phyloP scores from a whole-genome alignment of 30 jellyfish, hydroid and myxozoan species.

The Hydractinia symbiolongicarpus region DNA sequence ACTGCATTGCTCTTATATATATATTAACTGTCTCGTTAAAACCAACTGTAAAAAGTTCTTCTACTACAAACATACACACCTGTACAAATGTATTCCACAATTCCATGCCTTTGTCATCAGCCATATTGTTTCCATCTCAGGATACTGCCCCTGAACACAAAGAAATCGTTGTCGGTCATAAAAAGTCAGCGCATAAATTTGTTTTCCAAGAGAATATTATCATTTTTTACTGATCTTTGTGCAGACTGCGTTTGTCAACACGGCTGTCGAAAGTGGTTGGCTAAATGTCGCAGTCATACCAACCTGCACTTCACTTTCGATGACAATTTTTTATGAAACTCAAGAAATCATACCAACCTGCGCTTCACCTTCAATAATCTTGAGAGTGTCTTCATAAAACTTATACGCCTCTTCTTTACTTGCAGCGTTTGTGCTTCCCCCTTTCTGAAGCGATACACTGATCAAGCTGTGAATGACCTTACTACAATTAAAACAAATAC shows the following conservation, averaged over 20 bases:
- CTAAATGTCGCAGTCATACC: no score
- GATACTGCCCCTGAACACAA: slow-evolving; percentile 54
- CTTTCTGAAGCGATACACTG: slow-evolving; percentile 48
- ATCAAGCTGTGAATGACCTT: slow-evolving; percentile 67
- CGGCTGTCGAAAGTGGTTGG: no score
- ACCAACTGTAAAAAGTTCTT: no score
- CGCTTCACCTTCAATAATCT: slow-evolving; percentile 46
- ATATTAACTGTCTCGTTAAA: no score
- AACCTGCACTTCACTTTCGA: no score
- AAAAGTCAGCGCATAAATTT: background rate
- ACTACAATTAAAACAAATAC: slow-evolving; percentile 26
- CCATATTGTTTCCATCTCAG: slow-evolving; percentile 92
- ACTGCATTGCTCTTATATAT: no score
- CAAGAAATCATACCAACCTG: background rate
- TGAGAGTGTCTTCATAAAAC: slow-evolving; percentile 46
- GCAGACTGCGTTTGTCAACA: no score
- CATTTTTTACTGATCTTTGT: background rate
- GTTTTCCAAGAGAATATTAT: background rate
- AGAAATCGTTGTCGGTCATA: background rate
- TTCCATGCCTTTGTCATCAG: slow-evolving; percentile 98
- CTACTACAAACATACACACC: slow-evolving; percentile 28
- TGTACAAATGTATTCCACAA: slow-evolving; percentile 83
- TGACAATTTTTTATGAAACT: no score
- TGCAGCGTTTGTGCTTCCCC: slow-evolving; percentile 54
- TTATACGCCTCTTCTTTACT: slow-evolving; percentile 80